Evolutionary conservation across 2,888 invertebrate species (phyloP).

Genomic region (Achlya flavicornis): DNA sequence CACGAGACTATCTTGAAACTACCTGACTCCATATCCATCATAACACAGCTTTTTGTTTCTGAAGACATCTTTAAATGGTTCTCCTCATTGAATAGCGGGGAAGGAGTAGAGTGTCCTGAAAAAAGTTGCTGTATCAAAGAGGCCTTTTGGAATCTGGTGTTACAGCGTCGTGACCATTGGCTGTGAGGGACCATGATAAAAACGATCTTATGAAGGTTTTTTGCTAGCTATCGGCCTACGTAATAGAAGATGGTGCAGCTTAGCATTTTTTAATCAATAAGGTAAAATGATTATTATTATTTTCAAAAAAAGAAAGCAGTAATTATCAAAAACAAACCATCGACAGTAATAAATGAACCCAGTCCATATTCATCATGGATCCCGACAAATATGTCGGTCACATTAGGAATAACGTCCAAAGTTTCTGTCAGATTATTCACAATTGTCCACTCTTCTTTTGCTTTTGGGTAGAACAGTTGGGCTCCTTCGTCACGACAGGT

Average conservation of each 20-base stretch:
- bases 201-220: no score
- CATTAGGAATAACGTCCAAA: conserved; percentile 30
- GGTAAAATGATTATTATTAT: no score
- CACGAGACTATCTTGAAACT: conserved; percentile 20
- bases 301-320: no score
- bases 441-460: conserved; percentile 43
- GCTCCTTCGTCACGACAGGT: conserved; percentile 53
- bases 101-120: conserved; percentile 31
- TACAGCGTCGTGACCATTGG: no score
- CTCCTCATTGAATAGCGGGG: conserved; percentile 19
- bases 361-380: conserved; percentile 46
- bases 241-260: no score
- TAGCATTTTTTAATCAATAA: no score
- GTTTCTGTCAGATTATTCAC: conserved; percentile 36
- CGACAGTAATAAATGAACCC: conserved; percentile 53
- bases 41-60: conserved; percentile 18
- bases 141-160: background rate
- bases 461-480: conserved; percentile 50
- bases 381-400: conserved; percentile 47
- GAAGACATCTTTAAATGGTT: background rate
- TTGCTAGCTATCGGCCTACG: no score
- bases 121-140: background rate
- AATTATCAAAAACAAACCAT: conserved; percentile 41
- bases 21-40: conserved; percentile 31
- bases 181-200: no score